A percentile compares a stretch with the other conserved stretches of the same genome.
Conservation (phyloP, 2,797 vertebrate species). For the Caiman crocodilus region DNA sequence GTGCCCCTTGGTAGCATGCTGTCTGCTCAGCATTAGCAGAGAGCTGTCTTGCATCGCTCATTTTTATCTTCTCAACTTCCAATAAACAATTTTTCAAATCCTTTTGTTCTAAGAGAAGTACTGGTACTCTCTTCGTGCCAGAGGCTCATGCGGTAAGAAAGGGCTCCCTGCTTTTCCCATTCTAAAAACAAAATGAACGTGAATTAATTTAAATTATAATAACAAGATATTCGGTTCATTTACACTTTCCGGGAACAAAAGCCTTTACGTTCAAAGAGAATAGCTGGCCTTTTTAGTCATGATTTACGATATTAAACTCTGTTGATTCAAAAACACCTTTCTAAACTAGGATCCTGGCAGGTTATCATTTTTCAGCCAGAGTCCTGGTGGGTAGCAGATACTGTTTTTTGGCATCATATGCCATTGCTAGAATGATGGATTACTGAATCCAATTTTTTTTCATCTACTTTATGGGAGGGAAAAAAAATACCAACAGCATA, state of each 20-base stretch:
- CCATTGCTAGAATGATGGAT: constrained; percentile 36
- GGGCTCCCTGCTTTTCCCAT: not conserved
- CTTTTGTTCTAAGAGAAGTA: not conserved
- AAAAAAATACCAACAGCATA: not conserved
- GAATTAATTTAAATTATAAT: not conserved
- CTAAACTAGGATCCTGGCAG: constrained; percentile 24
- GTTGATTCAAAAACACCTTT: constrained; percentile 1
- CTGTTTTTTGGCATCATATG: constrained; percentile 28
- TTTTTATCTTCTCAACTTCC: not conserved
- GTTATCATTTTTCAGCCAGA: constrained; percentile 16
- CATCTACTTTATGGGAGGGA: constrained; percentile 37
- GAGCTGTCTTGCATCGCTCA: not conserved
- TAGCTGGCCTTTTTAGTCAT: constrained; percentile 7
- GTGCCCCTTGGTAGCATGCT: not conserved
- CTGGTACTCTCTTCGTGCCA: not conserved
- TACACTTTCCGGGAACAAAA: constrained; percentile 33
- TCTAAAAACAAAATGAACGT: constrained; percentile 24
- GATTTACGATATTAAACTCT: constrained; percentile 36
- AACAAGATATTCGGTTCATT: not conserved
- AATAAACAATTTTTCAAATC: not conserved
- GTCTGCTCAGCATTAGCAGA: not conserved
- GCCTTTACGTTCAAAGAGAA: not conserved
- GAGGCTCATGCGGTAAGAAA: not conserved
- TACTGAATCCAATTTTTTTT: constrained; percentile 57
- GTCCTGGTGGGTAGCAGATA: constrained; percentile 46